Base-by-base conservation (phyloP, 2,888 invertebrate species). In the Caenorhabditis sulstoni region DNA sequence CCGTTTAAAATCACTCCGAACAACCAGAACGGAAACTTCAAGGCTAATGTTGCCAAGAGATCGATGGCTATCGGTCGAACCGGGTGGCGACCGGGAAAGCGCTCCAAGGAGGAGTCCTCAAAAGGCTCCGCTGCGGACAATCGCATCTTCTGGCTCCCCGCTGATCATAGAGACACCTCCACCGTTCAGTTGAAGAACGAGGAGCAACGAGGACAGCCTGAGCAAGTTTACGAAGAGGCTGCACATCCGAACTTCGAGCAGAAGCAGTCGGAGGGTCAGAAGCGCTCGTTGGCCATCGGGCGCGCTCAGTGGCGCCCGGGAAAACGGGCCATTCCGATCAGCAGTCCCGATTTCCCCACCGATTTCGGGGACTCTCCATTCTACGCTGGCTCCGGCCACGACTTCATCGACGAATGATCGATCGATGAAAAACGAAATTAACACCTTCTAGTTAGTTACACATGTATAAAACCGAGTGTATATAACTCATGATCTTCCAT, bases 1-100 rank as follows among this genome's bases (percentile, higher is more conserved):
- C 29, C 29, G 29, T 29, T 29, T 7, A 29, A 29, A 29, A 3
- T 29, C 29, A 29, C 29, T 29, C 7, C 29, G 29, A 7, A 29
- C 29, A 29, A 29, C 29, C 3, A 7, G 4, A 29, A 29, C 29
- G 14, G 14, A 41, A 41, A 8, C 41, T 41, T 8, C 41, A 4
- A 53, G 53, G 16, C 16, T 1, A 16, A 53, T 3, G 11, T n/a
- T 11, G 29, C n/a, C 1, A 86, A 86, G 55, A 74, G 87, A 9
- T 81, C 84, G 22, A 79, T 86, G 79, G 85, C 87, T 12, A 81
- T 87, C 16, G 87, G 86, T 2, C 59, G 87, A n/a, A 66, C 65
- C 49, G 84, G 85, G 29, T 85, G 84, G 73, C 67, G 86, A 11
- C 86, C 86, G 3, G 86, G 85, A 53, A 86, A 86, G 57, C 71